Evolutionary conservation across 1,140 invertebrate species (phyloP).

Genomic region (Hylaeus volcanicus): DNA sequence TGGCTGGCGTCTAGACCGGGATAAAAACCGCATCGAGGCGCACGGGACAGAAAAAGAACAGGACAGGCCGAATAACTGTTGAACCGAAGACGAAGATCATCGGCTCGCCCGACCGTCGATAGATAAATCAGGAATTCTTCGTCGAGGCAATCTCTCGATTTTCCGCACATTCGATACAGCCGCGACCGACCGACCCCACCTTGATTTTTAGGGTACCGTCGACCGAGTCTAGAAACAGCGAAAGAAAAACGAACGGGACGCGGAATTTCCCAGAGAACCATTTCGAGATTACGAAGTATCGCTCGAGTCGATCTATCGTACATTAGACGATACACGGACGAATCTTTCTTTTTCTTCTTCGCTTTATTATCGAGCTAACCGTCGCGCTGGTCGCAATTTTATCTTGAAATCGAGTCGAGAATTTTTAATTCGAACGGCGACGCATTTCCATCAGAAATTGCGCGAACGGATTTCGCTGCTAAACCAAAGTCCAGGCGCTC

Average conservation of each 20-base stretch:
- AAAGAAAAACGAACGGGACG: conserved; percentile 3
- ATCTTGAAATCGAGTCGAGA: not conserved
- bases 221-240: not conserved
- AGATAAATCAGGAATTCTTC: conserved; percentile 59
- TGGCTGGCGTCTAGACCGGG: not conserved
- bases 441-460: not conserved
- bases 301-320: not conserved
- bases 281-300: conserved; percentile 37
- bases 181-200: not conserved
- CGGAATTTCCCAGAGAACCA: conserved; percentile 34
- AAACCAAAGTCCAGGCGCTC: conserved; percentile 9
- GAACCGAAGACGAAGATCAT: conserved; percentile 37
- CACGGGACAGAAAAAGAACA: conserved; percentile 7
- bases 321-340: not conserved
- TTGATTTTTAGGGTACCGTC: conserved; percentile 7
- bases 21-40: conserved; percentile 34
- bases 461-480: not conserved
- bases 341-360: not conserved
- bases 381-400: no score
- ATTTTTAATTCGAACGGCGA: not conserved
- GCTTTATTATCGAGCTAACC: no score
- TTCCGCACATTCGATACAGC: conserved; percentile 23
- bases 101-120: not conserved
- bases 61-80: conserved; percentile 26
- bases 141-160: conserved; percentile 53